A percentile compares a stretch with the other conserved stretches of the same genome.
Conservation (phyloP, 2,113 vertebrate genomes). For the Pimephales promelas region DNA sequence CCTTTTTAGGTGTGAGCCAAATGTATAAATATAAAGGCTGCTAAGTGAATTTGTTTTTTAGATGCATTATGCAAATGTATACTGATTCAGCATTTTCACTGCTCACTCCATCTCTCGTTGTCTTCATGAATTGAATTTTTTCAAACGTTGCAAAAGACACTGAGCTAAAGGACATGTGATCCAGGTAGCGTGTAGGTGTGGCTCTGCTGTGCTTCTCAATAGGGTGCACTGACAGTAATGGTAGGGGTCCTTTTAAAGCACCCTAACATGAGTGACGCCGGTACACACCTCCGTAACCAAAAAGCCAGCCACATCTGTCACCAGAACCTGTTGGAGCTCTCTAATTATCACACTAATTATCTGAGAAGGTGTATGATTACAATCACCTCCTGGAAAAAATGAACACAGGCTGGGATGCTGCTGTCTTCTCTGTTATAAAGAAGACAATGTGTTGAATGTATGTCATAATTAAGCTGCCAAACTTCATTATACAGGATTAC, state of each 20-base stretch:
- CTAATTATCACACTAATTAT: constrained; percentile 52
- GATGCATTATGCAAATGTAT: not conserved
- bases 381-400: constrained; percentile 38
- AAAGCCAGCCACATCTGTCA: constrained; percentile 52
- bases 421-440: constrained; percentile 42
- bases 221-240: constrained; percentile 48
- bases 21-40: not conserved
- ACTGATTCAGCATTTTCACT: not conserved
- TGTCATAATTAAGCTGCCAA: constrained; percentile 34
- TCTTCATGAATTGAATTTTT: not conserved
- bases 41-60: not conserved
- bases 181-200: constrained; percentile 51
- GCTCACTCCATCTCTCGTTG: constrained; percentile 14
- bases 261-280: constrained; percentile 32
- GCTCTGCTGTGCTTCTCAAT: constrained; percentile 26
- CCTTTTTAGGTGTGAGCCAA: not conserved
- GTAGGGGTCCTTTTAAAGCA: constrained; percentile 22
- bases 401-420: constrained; percentile 24
- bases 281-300: constrained; percentile 37
- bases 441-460: constrained; percentile 22
- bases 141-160: not conserved
- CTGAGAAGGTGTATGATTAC: constrained; percentile 53
- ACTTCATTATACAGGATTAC: constrained; percentile 23
- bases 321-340: constrained; percentile 33
- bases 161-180: constrained; percentile 10